Evolutionary conservation across 1,140 invertebrate genomes (phyloP), one percentile per base, ranked within the genome.

Genomic region (Aphelinus atriplicis): DNA sequence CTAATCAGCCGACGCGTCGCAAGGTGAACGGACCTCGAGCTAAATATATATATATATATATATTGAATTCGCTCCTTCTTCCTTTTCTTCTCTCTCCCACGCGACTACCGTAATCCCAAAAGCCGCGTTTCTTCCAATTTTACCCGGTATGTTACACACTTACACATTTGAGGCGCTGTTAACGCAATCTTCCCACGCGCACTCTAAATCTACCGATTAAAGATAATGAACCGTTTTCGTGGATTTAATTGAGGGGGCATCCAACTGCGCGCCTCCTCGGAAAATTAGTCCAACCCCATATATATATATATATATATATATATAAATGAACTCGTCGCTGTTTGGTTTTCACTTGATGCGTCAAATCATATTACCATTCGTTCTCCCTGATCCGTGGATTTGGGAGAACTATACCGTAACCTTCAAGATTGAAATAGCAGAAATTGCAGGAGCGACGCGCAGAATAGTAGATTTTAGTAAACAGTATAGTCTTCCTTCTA

Each of bases 181-280:
- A 71, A 46, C 63, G 67, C 62, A 71, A 76, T 66, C 47, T 71
- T 71, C 74, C 56, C 68, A 71, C 74, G 61, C 55, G n/a, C 45
- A 6, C 0, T 56, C 1, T 55, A 58, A 6, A 0, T 56, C 1
- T 55, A 58, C 43, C 58, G 56, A 66, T 71, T 71, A 69, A 58
- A 46, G 60, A 75, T 70, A 75, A 75, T 64, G 65, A 70, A 75
- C 67, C 61, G 60, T 70, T 75, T 75, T 75, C 47, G 53, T 46
- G 53, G 51, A 45, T 65, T 65, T 75, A 75, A 75, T 70, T 64
- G 74, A 71, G 5, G 57, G 43, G n/a, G 42, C 51, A n/a, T 46
- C 46, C n/a, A 10, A 26, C 48, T 46, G 47, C 6, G 42, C 43
- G 7, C 55, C 50, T 7, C 7, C 48, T 67, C 67, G 7, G 46